Conservation (phyloP, 2,888 invertebrate genomes). For the Aleiodes alternator region DNA sequence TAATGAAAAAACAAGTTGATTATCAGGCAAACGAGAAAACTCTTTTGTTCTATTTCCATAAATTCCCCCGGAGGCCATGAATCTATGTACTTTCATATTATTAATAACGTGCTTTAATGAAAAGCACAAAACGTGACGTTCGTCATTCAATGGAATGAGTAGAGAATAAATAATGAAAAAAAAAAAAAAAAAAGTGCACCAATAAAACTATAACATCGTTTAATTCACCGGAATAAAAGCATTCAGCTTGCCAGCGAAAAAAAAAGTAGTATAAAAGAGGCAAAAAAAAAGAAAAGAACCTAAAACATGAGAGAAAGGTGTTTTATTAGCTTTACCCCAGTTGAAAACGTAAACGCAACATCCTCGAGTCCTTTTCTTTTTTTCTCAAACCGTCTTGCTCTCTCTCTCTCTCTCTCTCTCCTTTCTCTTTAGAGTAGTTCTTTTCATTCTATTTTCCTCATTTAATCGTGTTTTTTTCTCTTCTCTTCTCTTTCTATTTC, state of each 20-base stretch:
- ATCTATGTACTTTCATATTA: background rate
- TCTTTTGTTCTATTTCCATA: too few species aligned
- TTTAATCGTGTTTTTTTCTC: background rate
- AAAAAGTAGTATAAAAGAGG: background rate
- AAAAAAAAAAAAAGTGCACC: too few species aligned
- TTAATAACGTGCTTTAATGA: conserved; percentile 8
- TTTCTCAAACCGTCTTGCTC: background rate
- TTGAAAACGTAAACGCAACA: conserved; percentile 4
- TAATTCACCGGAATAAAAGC: too few species aligned
- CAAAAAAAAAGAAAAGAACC: background rate
- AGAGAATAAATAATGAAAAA: too few species aligned
- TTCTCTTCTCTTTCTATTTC: background rate
- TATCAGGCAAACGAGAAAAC: background rate
- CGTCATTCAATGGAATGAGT: background rate
- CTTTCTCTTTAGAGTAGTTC: background rate
- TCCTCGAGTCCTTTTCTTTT: background rate
- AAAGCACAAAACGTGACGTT: conserved; percentile 4
- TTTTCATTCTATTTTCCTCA: conserved; percentile 14
- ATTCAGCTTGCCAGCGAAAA: background rate
- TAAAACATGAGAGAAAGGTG: too few species aligned
- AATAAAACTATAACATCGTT: too few species aligned
- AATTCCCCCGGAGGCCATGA: too few species aligned
- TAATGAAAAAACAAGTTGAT: background rate
- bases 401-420: too few species aligned
- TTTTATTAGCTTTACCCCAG: too few species aligned